Base-by-base conservation (phyloP, 2,888 invertebrate genomes). In the Molanna angustata region DNA sequence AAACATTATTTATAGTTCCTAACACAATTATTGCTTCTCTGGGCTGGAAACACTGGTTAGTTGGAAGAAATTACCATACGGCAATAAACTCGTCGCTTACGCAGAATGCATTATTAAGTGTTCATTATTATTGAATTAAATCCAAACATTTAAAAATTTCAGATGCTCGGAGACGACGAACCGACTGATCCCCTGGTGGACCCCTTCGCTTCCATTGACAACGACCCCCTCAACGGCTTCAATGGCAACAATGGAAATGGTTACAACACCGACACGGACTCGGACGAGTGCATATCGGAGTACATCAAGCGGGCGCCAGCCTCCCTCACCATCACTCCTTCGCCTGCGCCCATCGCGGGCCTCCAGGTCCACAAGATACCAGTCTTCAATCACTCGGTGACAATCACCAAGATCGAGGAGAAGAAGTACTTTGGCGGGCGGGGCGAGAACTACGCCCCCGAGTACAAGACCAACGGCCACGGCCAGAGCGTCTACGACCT, bases 141-240 rank as follows among this genome's bases (percentile, higher is more conserved):
- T n/a, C n/a, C n/a, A n/a, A n/a, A n/a, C 13, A 35, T 33, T 45
- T 2, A 33, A 20, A 11, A 11, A 1, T 54, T 54, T 14, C 37
- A 54, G 54, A 54, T 54, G 54, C 33, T 54, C 32, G 50, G 43
- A 27, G 41, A 42, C n/a, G 54, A 54, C 6, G 54, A 54, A 3
- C 18, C 46, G n/a, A 32, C 40, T 4, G 54, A 54, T 31, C 54
- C 54, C 16, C 42, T 54, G 32, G 37, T 32, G 4, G 54, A 54
- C 33, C 54, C 54, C 16, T 50, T 54, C 14, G 54, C 49, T 6
- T 45, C 50, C 22, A 54, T 54, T 17, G 20, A 39, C 11, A 49
- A 54, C 14, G 50, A 50, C 41, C 49, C 50, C 1, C 37, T 49
- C 16, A 46, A 16, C 6, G n/a, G 22, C 14, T 45, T 41, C 32